phyloP scores from a whole-genome alignment of 2,797 vertebrate genomes.

The Micromesistius poutassou region DNA sequence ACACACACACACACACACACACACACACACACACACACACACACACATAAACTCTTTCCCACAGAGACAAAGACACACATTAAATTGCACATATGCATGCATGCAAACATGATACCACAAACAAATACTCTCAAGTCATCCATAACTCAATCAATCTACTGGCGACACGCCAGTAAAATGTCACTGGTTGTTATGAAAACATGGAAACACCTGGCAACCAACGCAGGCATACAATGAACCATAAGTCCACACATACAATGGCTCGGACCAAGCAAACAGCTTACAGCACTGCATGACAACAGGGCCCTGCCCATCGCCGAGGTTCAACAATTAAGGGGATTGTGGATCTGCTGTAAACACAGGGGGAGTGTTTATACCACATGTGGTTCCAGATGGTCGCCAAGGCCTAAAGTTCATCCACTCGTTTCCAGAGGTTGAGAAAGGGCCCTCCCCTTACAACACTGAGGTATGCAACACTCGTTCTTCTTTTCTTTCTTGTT shows the following conservation, averaged over 20 bases:
- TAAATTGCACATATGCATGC: conserved; percentile 18
- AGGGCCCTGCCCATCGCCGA: conserved; percentile 28
- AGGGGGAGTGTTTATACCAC: conserved; percentile 31
- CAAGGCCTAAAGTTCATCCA: not conserved
- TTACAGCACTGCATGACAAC: conserved; percentile 17
- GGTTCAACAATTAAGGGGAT: conserved; percentile 26
- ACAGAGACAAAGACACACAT: not conserved
- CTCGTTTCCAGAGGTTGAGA: not conserved
- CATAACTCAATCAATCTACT: not conserved
- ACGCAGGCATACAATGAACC: not conserved
- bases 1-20: conserved; percentile 5
- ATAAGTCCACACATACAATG: conserved; percentile 2
- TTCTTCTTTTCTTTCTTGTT: too few relatives aligned
- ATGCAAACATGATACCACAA: conserved; percentile 10
- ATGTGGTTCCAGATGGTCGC: not conserved
- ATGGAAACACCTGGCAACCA: not conserved
- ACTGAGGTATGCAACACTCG: not conserved
- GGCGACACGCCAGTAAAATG: conserved; percentile 1
- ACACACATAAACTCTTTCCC: not conserved
- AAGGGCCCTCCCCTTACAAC: not conserved
- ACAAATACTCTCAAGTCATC: conserved; percentile 15
- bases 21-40: conserved; percentile 7
- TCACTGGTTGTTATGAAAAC: not conserved
- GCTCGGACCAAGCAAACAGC: not conserved
- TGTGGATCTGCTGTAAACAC: conserved; percentile 22